Base-by-base conservation (phyloP, 2,113 vertebrate genomes). In the Pterocles burchelli region DNA sequence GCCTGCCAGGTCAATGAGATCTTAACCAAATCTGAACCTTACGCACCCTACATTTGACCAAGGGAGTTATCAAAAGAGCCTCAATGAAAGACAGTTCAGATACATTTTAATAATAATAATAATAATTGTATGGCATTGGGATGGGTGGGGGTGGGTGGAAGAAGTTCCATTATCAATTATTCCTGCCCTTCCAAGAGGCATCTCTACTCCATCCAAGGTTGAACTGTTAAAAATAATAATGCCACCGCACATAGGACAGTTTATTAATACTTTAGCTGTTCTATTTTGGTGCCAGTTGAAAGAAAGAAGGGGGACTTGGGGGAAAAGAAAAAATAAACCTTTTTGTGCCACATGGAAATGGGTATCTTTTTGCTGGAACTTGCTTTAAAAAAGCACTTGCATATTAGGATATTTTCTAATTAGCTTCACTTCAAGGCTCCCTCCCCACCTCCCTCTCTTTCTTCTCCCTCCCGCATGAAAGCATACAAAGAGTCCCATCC, bases 401-500 rank as follows among this genome's bases (percentile, higher is more conserved):
- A 0, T 72, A 46, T 25, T 7, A 68, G 36, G 62, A 72, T 17
- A 70, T 58, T 94, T 92, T 92, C 79, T 90, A 95, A 95, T 94
- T 94, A 95, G 61, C 86, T 93, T 61, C 48, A 95, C 45, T 87
- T 83, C 72, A 65, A 85, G 57, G 31, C 41, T 90, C 17, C 43
- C 76, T 88, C 45, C 34, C 33, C 17, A 55, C 21, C 19, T 91
- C 46, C 24, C 43, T 59, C 67, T 83, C 58, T 58, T 85, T 65
- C 73, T 90, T 95, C 0, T 5, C 55, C 63, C 61, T 96, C 57
- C 52, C 5, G 2, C 34, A 58, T 51, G 74, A 93, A 94, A 68
- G 67, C 66, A 54, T 90, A 91, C 43, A 88, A 81, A 89, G 71
- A 94, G n/a, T 76, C 63, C 70, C 95, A 83, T 96, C 93, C 88